Evolutionary conservation across 2,113 vertebrate species (phyloP).

Genomic region (Panthera uncia): DNA sequence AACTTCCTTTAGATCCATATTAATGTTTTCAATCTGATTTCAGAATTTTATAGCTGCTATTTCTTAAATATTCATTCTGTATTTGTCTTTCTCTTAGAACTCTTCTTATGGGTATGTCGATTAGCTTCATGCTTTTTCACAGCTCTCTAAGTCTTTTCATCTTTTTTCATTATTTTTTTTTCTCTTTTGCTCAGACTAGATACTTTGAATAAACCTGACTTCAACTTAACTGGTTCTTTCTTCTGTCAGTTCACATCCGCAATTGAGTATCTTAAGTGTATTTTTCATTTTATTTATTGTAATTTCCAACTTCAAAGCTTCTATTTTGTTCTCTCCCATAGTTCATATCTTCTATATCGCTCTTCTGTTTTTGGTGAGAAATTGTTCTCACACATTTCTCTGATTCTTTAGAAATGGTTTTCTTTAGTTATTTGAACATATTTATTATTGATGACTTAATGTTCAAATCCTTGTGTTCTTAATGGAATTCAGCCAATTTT

Average conservation of each 20-base stretch:
- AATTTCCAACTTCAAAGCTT: not conserved
- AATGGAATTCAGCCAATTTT: not conserved
- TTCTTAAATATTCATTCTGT: not conserved
- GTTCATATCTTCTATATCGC: not conserved
- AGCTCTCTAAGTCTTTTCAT: not conserved
- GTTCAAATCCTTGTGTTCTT: not conserved
- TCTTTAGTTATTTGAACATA: not conserved
- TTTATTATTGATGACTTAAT: not conserved
- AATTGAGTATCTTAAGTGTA: not conserved
- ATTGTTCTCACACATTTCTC: not conserved
- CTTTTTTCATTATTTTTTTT: not conserved
- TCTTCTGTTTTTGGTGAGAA: not conserved
- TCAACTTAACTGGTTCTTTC: not conserved
- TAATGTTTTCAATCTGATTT: not conserved
- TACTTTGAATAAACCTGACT: not conserved
- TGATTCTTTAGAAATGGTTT: not conserved
- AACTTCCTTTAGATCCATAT: not conserved
- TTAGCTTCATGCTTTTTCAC: not conserved
- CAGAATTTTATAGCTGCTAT: not conserved
- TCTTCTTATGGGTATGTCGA: not conserved
- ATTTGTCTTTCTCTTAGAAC: not conserved
- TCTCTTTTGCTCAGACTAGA: not conserved
- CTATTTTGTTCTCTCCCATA: not conserved
- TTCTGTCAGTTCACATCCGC: not conserved
- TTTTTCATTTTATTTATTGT: not conserved